Evolutionary conservation across 2,113 vertebrate species (phyloP).

Genomic region (Callaeas wilsoni): DNA sequence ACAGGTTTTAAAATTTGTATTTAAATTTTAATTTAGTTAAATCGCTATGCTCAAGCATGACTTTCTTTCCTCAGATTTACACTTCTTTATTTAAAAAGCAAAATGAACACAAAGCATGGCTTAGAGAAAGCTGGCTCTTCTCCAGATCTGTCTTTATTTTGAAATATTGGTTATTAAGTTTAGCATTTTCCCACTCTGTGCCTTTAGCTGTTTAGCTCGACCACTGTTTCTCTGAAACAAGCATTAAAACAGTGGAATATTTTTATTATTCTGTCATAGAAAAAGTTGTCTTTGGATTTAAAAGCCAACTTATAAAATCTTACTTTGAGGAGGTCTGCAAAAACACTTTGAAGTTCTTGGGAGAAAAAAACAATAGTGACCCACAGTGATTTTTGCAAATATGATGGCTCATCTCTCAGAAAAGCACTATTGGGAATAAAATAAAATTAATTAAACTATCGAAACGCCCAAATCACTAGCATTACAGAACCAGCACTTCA

Average conservation of each 20-base stretch:
- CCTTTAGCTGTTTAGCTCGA: slow-evolving; percentile 54
- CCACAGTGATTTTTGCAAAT: not conserved
- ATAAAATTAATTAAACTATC: not conserved
- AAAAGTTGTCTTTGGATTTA: not conserved
- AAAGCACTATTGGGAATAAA: not conserved
- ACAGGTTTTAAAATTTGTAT: not conserved
- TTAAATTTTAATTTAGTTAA: not conserved
- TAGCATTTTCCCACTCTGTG: slow-evolving; percentile 25
- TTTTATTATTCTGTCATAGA: not conserved
- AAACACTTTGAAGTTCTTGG: not conserved
- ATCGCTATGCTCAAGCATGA: not conserved
- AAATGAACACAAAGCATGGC: not conserved
- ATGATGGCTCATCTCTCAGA: not conserved
- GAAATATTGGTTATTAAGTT: not conserved
- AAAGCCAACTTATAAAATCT: not conserved
- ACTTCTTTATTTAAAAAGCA: not conserved
- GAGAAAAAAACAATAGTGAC: not conserved
- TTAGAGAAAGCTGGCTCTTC: not conserved
- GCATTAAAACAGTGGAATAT: not conserved
- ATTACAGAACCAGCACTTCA: not conserved
- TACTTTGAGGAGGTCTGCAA: not conserved
- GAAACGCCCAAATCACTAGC: not conserved
- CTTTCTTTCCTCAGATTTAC: not conserved
- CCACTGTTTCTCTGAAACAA: not conserved
- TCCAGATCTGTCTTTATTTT: slow-evolving; percentile 1